Conservation (phyloP, 2,797 vertebrate genomes). For the Melopsittacus undulatus region DNA sequence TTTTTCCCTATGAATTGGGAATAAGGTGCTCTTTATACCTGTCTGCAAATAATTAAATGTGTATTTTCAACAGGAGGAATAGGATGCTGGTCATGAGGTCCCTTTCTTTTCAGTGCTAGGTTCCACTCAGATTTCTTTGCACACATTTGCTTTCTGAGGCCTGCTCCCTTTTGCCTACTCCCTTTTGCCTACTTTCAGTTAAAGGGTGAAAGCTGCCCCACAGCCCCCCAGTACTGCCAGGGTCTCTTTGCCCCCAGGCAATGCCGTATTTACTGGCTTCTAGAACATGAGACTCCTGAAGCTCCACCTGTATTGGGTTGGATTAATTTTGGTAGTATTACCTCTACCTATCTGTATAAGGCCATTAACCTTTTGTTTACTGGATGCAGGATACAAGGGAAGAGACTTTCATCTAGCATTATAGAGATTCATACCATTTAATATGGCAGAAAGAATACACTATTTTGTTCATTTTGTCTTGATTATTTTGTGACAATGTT, state of each 20-base stretch:
- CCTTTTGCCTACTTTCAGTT: not conserved
- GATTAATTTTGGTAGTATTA: not conserved
- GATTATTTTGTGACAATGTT: not conserved
- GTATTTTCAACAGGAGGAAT: not conserved
- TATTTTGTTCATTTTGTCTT: not conserved
- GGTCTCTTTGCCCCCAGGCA: not conserved
- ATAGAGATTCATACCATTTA: not conserved
- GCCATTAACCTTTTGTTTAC: not conserved
- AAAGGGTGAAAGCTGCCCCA: not conserved
- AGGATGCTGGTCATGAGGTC: rapidly evolving
- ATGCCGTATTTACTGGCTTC: not conserved
- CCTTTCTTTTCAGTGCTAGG: not conserved
- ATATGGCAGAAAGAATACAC: not conserved
- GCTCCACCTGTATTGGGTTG: not conserved
- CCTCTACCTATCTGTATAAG: not conserved
- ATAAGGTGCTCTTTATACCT: not conserved
- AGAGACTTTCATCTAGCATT: not conserved
- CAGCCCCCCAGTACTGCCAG: rapidly evolving
- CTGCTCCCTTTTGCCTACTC: not conserved
- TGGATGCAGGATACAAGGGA: not conserved
- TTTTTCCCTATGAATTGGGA: not conserved
- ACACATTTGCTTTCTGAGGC: rapidly evolving
- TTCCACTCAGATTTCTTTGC: not conserved
- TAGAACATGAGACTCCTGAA: not conserved
- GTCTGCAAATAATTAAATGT: not conserved